Base-by-base conservation (phyloP, 2,888 invertebrate species). In the Erebia aethiops region DNA sequence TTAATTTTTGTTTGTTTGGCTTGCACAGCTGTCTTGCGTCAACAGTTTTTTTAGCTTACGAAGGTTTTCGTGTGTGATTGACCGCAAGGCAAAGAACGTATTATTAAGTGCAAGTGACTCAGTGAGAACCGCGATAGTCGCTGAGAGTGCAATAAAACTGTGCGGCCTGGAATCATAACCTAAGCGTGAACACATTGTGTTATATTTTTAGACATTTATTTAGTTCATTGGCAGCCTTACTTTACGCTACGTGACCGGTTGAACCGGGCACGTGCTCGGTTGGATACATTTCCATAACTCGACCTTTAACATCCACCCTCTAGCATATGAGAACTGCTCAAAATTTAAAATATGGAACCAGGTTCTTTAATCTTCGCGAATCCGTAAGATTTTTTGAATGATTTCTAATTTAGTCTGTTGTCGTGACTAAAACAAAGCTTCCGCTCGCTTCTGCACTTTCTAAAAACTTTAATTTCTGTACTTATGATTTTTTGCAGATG, bases 151-250 rank as follows among this genome's bases (percentile, higher is more conserved):
- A 62, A 62, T 63, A 69, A 71, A 60, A 61, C 43, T 35, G 49
- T 43, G 81, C 80, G 74, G 71, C 74, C 78, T 84, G 82, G 78
- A 84, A 81, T 74, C 83, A 90, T 92, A 92, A 92, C 92, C 92
- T 92, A 83, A 80, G 74, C 76, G 77, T 16, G 43, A 80, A 82
- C 86, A 85, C 87, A 86, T 87, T 89, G 89, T 86, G 88, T 79
- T 85, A 87, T 92, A 92, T 92, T 92, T 92, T 88, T 92, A 92
- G 92, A 91, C 84, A 80, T 85, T 85, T 83, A 87, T 87, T 85
- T 87, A 89, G 89, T 90, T 84, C 86, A 85, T 90, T 89, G 90
- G 88, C 88, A 87, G 84, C 83, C 35, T 81, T 79, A 84, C 82
- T 87, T 86, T 78, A 79, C 82, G 81, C 80, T 86, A 75, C 77